Percentiles rank a stretch among this genome's conserved stretches.
phyloP scores from a whole-genome alignment of 1,140 invertebrate species.

The Tribolium castaneum region DNA sequence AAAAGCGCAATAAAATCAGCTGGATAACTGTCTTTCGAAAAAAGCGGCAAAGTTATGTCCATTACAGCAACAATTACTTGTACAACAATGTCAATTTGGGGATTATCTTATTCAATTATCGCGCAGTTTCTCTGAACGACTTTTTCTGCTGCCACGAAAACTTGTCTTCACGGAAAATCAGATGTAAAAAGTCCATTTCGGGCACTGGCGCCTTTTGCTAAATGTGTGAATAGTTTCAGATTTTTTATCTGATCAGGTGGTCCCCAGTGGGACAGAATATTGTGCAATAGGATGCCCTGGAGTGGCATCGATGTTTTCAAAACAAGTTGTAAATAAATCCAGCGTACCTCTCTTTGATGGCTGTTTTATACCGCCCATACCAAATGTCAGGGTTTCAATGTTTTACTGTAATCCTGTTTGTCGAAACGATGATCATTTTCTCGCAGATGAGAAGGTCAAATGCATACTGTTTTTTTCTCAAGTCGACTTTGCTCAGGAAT shows the following conservation, averaged over 20 bases:
- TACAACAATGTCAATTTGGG: conserved; percentile 52
- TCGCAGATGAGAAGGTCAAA: conserved; percentile 48
- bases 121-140: conserved; percentile 47
- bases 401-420: conserved; percentile 50
- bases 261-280: conserved; percentile 49
- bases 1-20: conserved; percentile 46
- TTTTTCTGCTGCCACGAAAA: conserved; percentile 52
- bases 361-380: conserved; percentile 53
- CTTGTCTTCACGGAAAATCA: conserved; percentile 6
- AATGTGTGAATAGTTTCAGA: conserved; percentile 49
- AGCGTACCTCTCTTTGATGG: conserved; percentile 53
- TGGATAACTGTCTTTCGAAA: conserved; percentile 54
- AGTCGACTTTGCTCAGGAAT: conserved; percentile 33
- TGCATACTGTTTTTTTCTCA: conserved; percentile 52
- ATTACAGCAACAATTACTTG: conserved; percentile 49
- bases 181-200: background rate
- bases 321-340: conserved; percentile 28
- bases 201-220: background rate
- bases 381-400: conserved; percentile 49
- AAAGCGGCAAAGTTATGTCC: conserved; percentile 37
- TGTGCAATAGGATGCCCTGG: conserved; percentile 52
- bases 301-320: conserved; percentile 51
- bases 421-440: conserved; percentile 43
- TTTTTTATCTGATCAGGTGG: conserved; percentile 51
- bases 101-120: conserved; percentile 52